Percentiles rank a stretch among this genome's conserved stretches.
These are phyloP conservation scores for Chamaea fasciata DNA, from an alignment of 2,113 vertebrate genomes.

Conservation along the genomic window DNA sequence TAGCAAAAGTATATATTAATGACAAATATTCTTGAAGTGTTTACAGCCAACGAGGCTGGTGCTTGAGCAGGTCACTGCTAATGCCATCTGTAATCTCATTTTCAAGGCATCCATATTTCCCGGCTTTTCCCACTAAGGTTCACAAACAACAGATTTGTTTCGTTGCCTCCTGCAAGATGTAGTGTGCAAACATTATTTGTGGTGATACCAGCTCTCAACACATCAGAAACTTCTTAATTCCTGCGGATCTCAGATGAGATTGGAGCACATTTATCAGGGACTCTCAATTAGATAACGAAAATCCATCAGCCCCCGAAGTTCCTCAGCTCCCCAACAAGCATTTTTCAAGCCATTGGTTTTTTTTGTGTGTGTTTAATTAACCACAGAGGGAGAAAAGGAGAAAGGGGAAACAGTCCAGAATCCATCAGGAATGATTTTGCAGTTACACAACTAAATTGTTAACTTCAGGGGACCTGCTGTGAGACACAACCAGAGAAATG, in stretches of 20 bases:
- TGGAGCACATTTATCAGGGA: background rate
- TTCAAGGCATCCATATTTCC: background rate
- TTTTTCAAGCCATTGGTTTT: background rate
- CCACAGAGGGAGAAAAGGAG: background rate
- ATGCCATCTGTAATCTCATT: background rate
- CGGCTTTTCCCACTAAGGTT: background rate
- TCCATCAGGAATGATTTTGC: background rate
- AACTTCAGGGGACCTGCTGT: background rate
- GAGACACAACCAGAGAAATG: background rate
- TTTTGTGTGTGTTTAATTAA: background rate
- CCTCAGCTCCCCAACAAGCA: background rate
- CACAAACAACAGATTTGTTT: background rate
- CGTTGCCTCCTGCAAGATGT: accelerated
- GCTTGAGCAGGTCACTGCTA: background rate
- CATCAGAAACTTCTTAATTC: background rate
- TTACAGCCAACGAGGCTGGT: background rate
- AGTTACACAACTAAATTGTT: background rate
- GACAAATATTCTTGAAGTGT: background rate
- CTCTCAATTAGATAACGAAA: background rate
- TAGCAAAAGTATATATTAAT: background rate
- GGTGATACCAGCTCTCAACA: background rate
- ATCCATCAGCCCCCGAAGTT: background rate
- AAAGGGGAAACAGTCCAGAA: background rate
- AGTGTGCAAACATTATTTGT: background rate
- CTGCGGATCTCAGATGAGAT: background rate